These are phyloP conservation scores for Hycleus phaleratus DNA, from an alignment of 1,140 invertebrate species.

Conservation along the genomic window DNA sequence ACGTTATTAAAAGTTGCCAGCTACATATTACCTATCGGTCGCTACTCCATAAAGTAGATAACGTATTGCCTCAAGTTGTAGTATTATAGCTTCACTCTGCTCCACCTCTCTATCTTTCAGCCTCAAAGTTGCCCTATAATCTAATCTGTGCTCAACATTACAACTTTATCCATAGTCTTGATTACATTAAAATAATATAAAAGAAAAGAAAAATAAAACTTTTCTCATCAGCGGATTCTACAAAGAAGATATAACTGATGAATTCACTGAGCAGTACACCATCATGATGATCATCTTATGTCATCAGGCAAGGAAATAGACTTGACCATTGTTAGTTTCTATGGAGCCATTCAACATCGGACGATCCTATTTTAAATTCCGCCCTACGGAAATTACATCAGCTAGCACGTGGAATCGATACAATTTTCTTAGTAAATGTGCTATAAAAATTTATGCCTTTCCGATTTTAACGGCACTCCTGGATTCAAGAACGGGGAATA, in stretches of 20 bases:
- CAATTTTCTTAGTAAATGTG: constrained; percentile 33
- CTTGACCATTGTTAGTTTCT: constrained; percentile 26
- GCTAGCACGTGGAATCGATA: constrained; percentile 21
- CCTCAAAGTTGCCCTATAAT: constrained; percentile 21
- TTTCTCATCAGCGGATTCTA: neutral
- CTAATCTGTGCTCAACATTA: constrained; percentile 22
- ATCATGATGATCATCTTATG: neutral
- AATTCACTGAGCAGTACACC: neutral
- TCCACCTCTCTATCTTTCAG: neutral
- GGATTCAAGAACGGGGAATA: constrained; percentile 11
- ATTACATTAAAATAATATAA: constrained; percentile 21
- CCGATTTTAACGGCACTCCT: constrained; percentile 25
- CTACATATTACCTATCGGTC: constrained; percentile 20
- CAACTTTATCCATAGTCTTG: constrained; percentile 19
- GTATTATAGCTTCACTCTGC: neutral
- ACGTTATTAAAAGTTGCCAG: constrained; percentile 27
- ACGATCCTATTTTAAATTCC: constrained; percentile 15
- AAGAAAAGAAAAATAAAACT: neutral
- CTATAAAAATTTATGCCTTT: constrained; percentile 32
- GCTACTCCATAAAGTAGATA: constrained; percentile 20
- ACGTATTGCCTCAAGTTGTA: constrained; percentile 19
- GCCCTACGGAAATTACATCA: constrained; percentile 21
- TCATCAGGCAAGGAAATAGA: constrained; percentile 20
- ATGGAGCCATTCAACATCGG: neutral
- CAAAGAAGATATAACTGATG: neutral